These are phyloP conservation scores for Indri indri DNA, from an alignment of 2,113 vertebrate genomes.

Conservation along the genomic window DNA sequence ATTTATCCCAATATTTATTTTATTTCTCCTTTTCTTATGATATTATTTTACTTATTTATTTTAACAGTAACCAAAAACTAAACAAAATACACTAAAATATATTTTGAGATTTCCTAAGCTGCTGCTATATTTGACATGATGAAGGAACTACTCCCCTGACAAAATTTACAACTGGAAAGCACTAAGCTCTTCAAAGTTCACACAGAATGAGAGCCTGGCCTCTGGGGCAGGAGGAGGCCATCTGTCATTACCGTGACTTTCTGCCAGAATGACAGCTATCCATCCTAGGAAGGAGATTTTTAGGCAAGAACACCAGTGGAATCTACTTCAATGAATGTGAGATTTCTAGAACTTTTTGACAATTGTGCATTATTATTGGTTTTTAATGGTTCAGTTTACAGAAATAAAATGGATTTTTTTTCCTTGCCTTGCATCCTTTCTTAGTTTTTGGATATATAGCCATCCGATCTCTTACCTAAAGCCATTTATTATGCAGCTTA, in stretches of 20 bases:
- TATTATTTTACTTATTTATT: not conserved
- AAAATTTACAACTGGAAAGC: not conserved
- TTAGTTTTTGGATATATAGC: not conserved
- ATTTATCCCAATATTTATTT: not conserved
- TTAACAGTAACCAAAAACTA: not conserved
- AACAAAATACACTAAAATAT: not conserved
- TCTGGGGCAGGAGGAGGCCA: not conserved
- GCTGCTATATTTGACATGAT: not conserved
- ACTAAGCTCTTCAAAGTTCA: not conserved
- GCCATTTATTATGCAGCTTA: not conserved
- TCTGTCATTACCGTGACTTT: not conserved
- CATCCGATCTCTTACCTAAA: not conserved
- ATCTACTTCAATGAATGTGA: not conserved
- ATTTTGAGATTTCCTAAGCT: not conserved
- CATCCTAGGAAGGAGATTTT: not conserved
- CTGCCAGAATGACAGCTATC: not conserved
- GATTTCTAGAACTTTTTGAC: not conserved
- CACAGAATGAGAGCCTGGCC: not conserved
- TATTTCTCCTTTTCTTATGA: not conserved
- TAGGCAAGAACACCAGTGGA: not conserved
- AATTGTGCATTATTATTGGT: not conserved
- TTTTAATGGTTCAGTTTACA: not conserved
- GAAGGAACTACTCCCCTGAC: not conserved
- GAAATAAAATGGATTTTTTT: not conserved
- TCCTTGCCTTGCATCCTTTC: not conserved